Evolutionary conservation across 1,140 invertebrate species (phyloP).

Genomic region (Drosophila saltans): DNA sequence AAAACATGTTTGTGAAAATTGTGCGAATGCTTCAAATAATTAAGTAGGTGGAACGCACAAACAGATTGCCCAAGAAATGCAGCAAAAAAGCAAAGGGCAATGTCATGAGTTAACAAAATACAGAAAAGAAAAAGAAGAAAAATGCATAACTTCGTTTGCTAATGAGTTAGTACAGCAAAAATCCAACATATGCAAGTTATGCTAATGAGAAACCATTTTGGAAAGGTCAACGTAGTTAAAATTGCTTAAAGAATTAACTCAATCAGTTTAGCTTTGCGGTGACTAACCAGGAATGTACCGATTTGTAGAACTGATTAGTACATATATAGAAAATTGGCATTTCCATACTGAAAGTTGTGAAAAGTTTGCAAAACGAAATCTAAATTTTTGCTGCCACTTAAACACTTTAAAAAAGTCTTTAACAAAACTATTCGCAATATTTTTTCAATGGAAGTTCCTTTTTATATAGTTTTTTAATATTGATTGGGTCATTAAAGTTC

Average conservation of each 20-base stretch:
- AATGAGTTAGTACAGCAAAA: constrained; percentile 38
- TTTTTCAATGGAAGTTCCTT: too few relatives aligned
- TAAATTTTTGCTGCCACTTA: too few relatives aligned
- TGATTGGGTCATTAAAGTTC: too few relatives aligned
- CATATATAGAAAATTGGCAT: not conserved
- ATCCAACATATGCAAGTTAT: constrained; percentile 46
- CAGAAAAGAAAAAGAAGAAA: not conserved
- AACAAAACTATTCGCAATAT: too few relatives aligned
- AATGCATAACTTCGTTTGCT: constrained; percentile 35
- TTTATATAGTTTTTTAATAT: too few relatives aligned
- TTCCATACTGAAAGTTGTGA: too few relatives aligned
- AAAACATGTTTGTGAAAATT: constrained; percentile 80
- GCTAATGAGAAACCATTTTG: constrained; percentile 51
- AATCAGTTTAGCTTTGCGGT: not conserved
- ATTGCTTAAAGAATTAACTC: not conserved
- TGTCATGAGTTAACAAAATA: constrained; percentile 19
- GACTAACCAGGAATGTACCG: not conserved
- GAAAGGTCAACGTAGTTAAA: not conserved
- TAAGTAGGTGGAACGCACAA: constrained; percentile 71
- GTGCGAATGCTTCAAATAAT: constrained; percentile 79
- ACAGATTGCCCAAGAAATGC: constrained; percentile 5
- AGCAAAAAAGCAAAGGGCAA: constrained; percentile 26
- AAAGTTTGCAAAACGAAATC: too few relatives aligned
- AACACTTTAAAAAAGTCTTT: too few relatives aligned
- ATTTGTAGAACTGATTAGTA: not conserved